Conservation (phyloP, 1,140 invertebrate genomes). For the Drosophila orosa region DNA sequence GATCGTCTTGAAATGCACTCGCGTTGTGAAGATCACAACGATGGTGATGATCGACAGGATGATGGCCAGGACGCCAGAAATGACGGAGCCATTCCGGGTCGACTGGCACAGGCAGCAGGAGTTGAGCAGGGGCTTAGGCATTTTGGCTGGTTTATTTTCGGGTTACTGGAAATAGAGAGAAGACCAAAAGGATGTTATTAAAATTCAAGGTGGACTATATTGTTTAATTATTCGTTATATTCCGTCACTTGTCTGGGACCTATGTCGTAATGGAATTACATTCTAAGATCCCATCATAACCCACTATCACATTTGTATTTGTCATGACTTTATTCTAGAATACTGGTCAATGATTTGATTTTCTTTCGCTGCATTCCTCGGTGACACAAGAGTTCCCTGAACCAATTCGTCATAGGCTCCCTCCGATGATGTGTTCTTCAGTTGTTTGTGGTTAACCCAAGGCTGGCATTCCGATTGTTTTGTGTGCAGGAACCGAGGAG, state of each 20-base stretch:
- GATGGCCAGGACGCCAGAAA: slow-evolving; percentile 88
- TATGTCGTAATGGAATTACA: background rate
- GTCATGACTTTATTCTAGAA: background rate
- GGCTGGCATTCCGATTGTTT: slow-evolving; percentile 15
- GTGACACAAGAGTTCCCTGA: slow-evolving; percentile 1
- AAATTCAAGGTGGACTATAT: background rate
- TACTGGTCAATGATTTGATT: background rate
- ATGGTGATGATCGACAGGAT: slow-evolving; percentile 86
- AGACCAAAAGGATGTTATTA: background rate
- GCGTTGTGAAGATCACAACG: slow-evolving; percentile 85
- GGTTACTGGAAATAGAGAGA: slow-evolving; percentile 21
- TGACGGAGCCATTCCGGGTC: slow-evolving; percentile 88
- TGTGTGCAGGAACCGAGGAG: slow-evolving; percentile 7
- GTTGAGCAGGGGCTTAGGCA: slow-evolving; percentile 79
- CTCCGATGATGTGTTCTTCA: slow-evolving; percentile 1
- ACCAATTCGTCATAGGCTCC: background rate
- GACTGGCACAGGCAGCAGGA: slow-evolving; percentile 89
- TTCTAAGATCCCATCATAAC: background rate
- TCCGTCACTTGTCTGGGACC: background rate
- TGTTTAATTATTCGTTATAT: background rate
- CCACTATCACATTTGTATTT: background rate
- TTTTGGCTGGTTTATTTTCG: slow-evolving; percentile 26
- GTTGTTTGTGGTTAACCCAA: slow-evolving; percentile 10
- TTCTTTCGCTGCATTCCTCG: background rate
- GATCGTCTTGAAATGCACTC: slow-evolving; percentile 88